These are phyloP conservation scores for Nysson spinosus DNA, from an alignment of 2,888 invertebrate species.

Conservation along the genomic window DNA sequence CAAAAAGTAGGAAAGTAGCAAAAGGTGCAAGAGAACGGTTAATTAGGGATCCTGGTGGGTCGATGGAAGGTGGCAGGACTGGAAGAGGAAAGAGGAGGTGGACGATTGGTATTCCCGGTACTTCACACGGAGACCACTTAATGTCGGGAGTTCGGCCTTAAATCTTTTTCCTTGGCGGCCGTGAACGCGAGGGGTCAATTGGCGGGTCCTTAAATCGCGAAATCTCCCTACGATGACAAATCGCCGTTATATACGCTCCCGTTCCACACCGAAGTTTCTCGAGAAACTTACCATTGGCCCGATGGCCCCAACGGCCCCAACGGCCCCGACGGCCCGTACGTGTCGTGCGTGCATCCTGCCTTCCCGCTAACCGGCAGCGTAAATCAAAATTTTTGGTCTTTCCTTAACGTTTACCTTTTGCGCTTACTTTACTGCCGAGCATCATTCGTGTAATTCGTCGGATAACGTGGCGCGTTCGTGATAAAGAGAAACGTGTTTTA, in stretches of 20 bases:
- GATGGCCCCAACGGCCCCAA: background rate
- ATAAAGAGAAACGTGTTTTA: no score
- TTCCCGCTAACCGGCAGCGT: slow-evolving; percentile 22
- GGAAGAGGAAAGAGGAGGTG: slow-evolving; percentile 2
- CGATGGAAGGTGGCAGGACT: slow-evolving; percentile 15
- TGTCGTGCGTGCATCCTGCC: slow-evolving; percentile 19
- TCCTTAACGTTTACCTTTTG: slow-evolving; percentile 28
- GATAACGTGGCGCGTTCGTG: background rate
- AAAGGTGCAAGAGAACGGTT: slow-evolving; percentile 41
- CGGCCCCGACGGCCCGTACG: background rate
- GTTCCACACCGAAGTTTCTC: slow-evolving; percentile 18
- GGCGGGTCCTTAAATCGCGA: slow-evolving; percentile 49
- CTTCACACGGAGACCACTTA: slow-evolving; percentile 34
- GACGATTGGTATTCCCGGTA: slow-evolving; percentile 35
- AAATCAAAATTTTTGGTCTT: slow-evolving; percentile 34
- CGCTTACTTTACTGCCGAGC: background rate
- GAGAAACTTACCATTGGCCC: background rate
- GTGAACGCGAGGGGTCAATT: slow-evolving; percentile 45
- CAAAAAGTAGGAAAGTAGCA: background rate
- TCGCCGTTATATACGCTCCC: slow-evolving; percentile 48
- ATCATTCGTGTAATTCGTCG: background rate
- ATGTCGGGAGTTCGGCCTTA: slow-evolving; percentile 26
- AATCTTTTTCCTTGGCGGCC: slow-evolving; percentile 21
- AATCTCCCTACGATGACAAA: slow-evolving; percentile 46
- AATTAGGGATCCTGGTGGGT: slow-evolving; percentile 33